These are phyloP conservation scores for Sylvia borin DNA, from an alignment of 2,797 vertebrate genomes.

Conservation along the genomic window DNA sequence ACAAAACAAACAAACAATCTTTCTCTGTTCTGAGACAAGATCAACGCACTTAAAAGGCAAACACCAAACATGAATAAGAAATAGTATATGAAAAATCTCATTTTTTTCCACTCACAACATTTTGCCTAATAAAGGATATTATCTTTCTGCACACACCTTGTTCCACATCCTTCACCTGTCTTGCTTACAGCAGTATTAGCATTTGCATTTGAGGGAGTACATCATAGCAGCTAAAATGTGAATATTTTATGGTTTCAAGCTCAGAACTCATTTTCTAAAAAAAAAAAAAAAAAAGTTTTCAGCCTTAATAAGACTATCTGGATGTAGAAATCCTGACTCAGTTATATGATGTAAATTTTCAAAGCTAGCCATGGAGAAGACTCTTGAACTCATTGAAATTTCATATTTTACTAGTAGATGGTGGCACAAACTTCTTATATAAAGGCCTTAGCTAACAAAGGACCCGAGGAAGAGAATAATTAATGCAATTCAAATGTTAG, in stretches of 20 bases:
- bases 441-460: neutral
- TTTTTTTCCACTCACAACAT: neutral
- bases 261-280: neutral
- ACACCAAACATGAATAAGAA: neutral
- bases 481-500: neutral
- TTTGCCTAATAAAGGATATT: conserved; percentile 5
- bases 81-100: accelerated
- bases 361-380: neutral
- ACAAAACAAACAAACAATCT: neutral
- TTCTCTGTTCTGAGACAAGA: neutral
- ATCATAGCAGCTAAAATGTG: neutral
- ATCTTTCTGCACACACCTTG: neutral
- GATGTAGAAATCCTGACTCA: neutral
- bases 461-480: neutral
- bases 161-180: neutral
- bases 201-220: neutral
- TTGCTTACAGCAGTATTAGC: neutral
- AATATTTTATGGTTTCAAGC: neutral
- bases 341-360: neutral
- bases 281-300: neutral
- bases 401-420: neutral
- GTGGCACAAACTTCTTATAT: neutral
- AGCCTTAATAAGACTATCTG: neutral
- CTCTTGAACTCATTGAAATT: neutral
- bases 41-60: neutral